phyloP scores from a whole-genome alignment of 2,888 invertebrate genomes.

The Philhelius pedissequus region DNA sequence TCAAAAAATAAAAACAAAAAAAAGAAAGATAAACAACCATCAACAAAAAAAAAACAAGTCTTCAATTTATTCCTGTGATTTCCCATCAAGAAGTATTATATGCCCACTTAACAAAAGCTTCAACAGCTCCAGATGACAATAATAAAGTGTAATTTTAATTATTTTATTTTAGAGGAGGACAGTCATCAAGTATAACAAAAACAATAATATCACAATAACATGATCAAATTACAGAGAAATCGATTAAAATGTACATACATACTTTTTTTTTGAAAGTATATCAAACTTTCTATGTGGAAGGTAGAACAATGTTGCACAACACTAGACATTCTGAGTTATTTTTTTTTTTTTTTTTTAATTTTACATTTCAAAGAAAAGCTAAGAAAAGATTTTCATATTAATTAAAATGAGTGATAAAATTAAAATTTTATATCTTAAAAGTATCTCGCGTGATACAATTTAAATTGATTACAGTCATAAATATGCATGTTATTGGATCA shows the following conservation, averaged over 20 bases:
- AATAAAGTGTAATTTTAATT: background rate
- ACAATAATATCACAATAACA: background rate
- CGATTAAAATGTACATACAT: no score
- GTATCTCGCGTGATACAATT: background rate
- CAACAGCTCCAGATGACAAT: background rate
- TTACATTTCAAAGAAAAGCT: background rate
- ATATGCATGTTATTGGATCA: background rate
- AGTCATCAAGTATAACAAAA: background rate
- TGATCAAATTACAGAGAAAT: background rate
- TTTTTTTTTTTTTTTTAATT: background rate
- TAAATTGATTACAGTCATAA: background rate
- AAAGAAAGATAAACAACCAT: background rate
- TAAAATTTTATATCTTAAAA: background rate
- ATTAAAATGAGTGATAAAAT: background rate
- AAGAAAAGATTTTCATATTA: background rate
- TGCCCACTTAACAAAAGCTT: conserved; percentile 3
- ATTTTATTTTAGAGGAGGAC: background rate
- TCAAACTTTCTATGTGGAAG: background rate
- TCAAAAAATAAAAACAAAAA: background rate
- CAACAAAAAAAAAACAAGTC: background rate
- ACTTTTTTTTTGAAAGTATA: background rate
- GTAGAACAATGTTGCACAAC: background rate
- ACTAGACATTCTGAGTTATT: background rate
- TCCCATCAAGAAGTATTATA: conserved; percentile 14
- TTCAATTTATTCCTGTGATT: conserved; percentile 28